A percentile compares a stretch with the other conserved stretches of the same genome.
Evolutionary conservation across 2,113 vertebrate species (phyloP).

Genomic region (Centropus bengalensis): DNA sequence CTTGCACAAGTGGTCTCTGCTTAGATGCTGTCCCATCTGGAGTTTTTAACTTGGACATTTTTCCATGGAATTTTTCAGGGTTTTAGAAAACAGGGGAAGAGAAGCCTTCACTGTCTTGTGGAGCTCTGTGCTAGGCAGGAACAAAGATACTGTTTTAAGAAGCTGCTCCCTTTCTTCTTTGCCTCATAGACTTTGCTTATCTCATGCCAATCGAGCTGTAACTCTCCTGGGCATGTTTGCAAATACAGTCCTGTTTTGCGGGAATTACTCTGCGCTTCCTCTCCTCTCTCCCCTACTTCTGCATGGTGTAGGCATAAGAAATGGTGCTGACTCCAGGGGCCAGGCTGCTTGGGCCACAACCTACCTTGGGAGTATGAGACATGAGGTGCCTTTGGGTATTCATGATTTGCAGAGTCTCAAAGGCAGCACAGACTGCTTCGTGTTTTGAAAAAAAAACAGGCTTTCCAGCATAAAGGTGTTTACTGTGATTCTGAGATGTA

Average conservation of each 20-base stretch:
- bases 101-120: background rate
- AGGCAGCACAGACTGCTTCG: background rate
- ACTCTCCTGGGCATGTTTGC: conserved; percentile 32
- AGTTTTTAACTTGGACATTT: conserved; percentile 41
- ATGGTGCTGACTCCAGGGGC: background rate
- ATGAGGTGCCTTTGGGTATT: background rate
- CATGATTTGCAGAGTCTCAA: fast-evolving
- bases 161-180: conserved; percentile 48
- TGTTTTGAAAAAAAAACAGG: background rate
- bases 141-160: conserved; percentile 13
- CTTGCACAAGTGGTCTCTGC: conserved; percentile 24
- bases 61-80: conserved; percentile 33
- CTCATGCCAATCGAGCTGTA: background rate
- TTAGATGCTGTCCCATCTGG: conserved; percentile 7
- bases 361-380: background rate
- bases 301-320: background rate
- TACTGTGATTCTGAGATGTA: background rate
- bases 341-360: background rate
- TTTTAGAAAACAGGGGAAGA: background rate
- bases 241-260: background rate
- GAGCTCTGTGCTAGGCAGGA: conserved; percentile 14
- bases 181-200: background rate
- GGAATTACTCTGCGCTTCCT: background rate
- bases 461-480: fast-evolving
- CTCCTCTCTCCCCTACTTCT: background rate